phyloP scores from a whole-genome alignment of 2,113 vertebrate species.

The Engystomops pustulosus region DNA sequence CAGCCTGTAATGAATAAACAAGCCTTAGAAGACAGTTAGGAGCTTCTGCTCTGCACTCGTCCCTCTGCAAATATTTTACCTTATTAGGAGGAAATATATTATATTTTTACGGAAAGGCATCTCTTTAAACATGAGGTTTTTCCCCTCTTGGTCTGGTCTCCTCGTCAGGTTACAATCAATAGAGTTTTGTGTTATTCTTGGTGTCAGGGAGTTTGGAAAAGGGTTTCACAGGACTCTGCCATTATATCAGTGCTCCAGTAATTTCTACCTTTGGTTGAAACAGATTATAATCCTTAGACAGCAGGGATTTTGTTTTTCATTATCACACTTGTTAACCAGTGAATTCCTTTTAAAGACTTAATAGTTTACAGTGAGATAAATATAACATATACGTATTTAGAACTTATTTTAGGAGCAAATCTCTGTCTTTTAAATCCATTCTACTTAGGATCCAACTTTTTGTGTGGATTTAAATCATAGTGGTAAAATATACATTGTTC shows the following conservation, averaged over 20 bases:
- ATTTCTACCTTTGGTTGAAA: background rate
- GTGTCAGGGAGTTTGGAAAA: constrained; percentile 29
- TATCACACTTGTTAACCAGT: background rate
- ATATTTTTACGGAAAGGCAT: constrained; percentile 85
- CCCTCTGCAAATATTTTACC: constrained; percentile 86
- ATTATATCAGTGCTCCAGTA: background rate
- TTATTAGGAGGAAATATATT: constrained; percentile 87
- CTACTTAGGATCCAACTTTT: too few species aligned
- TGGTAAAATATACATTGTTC: too few species aligned
- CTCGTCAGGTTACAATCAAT: constrained; percentile 77
- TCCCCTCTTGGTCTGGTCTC: constrained; percentile 74
- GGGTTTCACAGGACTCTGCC: background rate
- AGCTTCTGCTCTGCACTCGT: constrained; percentile 73
- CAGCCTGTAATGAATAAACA: constrained; percentile 50
- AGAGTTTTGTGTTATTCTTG: constrained; percentile 22
- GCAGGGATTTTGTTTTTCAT: background rate
- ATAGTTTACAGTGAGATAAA: too few species aligned
- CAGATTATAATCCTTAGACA: background rate
- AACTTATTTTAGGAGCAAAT: too few species aligned
- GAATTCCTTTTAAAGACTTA: too few species aligned
- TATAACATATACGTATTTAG: too few species aligned
- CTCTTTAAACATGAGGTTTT: constrained; percentile 70
- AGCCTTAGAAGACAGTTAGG: constrained; percentile 13
- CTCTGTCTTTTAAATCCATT: too few species aligned
- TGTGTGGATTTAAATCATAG: too few species aligned